A percentile compares a stretch with the other conserved stretches of the same genome.
Evolutionary conservation across 2,888 invertebrate genomes (phyloP).

Genomic region (Spatulosminthurus flaviceps): DNA sequence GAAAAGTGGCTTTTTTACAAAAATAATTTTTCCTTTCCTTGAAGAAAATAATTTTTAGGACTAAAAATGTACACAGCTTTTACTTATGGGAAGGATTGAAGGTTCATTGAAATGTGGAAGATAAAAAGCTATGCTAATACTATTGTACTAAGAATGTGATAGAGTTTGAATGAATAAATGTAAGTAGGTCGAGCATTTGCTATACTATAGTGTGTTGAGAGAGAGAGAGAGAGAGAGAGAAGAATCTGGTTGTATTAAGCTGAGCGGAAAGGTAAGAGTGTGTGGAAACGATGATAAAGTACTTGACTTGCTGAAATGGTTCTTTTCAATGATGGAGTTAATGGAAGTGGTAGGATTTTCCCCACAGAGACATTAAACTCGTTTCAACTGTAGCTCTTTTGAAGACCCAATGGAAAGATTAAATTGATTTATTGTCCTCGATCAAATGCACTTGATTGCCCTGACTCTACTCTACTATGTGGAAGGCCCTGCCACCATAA

Average conservation of each 20-base stretch:
- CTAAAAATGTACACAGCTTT: too few relatives aligned
- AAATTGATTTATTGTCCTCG: slow-evolving; percentile 42
- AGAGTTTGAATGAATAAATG: too few relatives aligned
- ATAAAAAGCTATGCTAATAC: too few relatives aligned
- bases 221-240: neutral
- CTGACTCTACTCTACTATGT: neutral
- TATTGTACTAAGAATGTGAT: too few relatives aligned
- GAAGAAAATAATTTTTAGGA: too few relatives aligned
- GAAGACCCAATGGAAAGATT: slow-evolving; percentile 45
- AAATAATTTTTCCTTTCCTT: too few relatives aligned
- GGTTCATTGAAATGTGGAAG: too few relatives aligned
- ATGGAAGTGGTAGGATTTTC: slow-evolving; percentile 44
- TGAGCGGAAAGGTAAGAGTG: slow-evolving; percentile 11
- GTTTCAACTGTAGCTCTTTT: slow-evolving; percentile 25
- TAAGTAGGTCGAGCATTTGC: too few relatives aligned
- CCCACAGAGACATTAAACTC: slow-evolving; percentile 41
- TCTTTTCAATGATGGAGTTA: slow-evolving; percentile 40
- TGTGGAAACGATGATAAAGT: slow-evolving; percentile 19
- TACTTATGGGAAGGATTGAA: too few relatives aligned
- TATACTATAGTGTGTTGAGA: too few relatives aligned
- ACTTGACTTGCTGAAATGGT: slow-evolving; percentile 8
- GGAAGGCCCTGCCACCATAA: too few relatives aligned
- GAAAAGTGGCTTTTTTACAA: too few relatives aligned
- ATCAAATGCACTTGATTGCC: slow-evolving; percentile 41
- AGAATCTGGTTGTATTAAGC: neutral